Base-by-base conservation (phyloP, 2,888 invertebrate species). In the Anagyrus pseudococci region DNA sequence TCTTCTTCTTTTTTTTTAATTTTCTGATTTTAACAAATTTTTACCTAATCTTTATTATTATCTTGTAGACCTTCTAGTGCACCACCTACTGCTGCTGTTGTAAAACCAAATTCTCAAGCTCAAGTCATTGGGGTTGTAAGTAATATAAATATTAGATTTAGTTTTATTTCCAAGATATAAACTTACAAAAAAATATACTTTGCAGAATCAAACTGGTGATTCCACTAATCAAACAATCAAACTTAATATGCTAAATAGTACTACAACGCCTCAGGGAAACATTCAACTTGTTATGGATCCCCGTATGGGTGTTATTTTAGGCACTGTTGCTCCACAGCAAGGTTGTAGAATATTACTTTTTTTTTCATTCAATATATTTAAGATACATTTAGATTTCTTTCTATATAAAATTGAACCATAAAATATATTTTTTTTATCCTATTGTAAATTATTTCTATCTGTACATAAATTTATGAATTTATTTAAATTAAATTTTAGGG, bases 261-360 rank as follows among this genome's bases (percentile, higher is more conserved):
- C 72, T 13, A 73, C 70, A 65, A 53, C 69, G 15, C 63, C 72
- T 47, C 78, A 77, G 65, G 74, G 77, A 29, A 81, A 81, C 50
- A 80, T 81, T 68, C 84, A 85, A 64, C 75, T 85, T 29, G 82
- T 85, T 2, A 82, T 85, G 81, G 85, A 85, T 77, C 83, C 85
- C 15, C 73, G 83, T 58, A 77, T 82, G 63, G 82, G 83, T 43
- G 77, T 82, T 7, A 79, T 84, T 60, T 76, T 84, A 40, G 83
- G 83, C 26, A 76, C 82, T 13, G 78, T 82, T 53, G 73, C 79
- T 41, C 78, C 76, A 15, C 70, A 71, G 44, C 68, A 68, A 70
- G 67, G 68, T 70, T 68, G 33, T 58, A 41, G n/a, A n/a, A n/a
- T n/a, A n/a, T n/a, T n/a, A n/a, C n/a, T n/a, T n/a, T n/a, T n/a